Base-by-base conservation (phyloP, 2,113 vertebrate species). In the Ptilonorhynchus violaceus region DNA sequence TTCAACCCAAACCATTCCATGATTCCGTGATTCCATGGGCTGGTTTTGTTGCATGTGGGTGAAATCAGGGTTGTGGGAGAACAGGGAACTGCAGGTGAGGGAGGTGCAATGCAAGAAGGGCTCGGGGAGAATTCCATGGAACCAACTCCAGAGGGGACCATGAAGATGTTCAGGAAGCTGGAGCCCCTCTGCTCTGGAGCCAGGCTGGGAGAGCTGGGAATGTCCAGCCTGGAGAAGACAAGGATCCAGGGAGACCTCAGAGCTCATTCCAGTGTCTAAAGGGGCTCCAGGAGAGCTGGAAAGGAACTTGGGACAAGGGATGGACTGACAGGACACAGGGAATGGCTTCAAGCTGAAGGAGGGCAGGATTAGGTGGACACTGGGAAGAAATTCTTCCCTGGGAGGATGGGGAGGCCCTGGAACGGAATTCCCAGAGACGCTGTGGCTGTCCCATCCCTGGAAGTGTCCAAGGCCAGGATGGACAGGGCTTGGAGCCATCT, bases 31-130 rank as follows among this genome's bases (percentile, higher is more conserved):
- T 24, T 59, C n/a, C 15, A 47, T 2, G 15, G 4, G 8, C 4
- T 58, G 10, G 24, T 35, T 35, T 42, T 69, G n/a, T 56, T 82
- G 20, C 9, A 37, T 0, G 0, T 42, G 20, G 15, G 6, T 49
- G 12, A 62, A 81, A 67, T 15, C 8, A 55, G 19, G 15, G 15
- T 3, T 69, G 21, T 64, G n/a, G 23, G 39, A n/a, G 31, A 63
- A 37, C 1, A 8, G 10, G n/a, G 18, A 25, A 11, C 10, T 64
- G 30, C 18, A 81, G 11, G 15, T 11, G 37, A 47, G 25, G 74
- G 35, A 0, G 4, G 7, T 10, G n/a, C 23, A 22, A 25, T 4
- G 19, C 11, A 77, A 31, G 70, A 56, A 77, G 28, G 25, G 30
- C 33, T 60, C 15, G 11, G 6, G 41, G 49, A 44, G 16, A 76